Evolutionary conservation across 2,113 vertebrate genomes (phyloP).

Genomic region (Edolisoma coerulescens): DNA sequence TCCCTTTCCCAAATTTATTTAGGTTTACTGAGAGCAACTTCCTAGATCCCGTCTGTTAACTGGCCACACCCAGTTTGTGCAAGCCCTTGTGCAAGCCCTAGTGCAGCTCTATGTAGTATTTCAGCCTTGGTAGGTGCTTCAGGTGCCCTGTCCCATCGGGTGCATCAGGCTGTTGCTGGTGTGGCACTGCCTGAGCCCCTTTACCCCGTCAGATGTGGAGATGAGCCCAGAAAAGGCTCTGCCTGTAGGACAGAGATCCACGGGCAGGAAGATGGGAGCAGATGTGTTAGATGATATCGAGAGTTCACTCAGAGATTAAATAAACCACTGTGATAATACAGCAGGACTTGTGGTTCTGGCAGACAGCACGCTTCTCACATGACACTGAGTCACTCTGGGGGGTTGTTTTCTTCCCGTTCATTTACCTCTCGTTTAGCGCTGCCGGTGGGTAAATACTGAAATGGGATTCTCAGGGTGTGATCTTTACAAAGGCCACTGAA

Average conservation of each 20-base stretch:
- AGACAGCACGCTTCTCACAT: slow-evolving; percentile 12
- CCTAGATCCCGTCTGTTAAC: not conserved
- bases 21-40: not conserved
- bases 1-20: not conserved
- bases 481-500: not conserved
- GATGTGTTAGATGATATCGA: not conserved
- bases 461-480: not conserved
- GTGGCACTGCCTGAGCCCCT: not conserved
- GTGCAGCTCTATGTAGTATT: not conserved
- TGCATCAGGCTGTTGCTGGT: not conserved
- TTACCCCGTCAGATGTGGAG: not conserved
- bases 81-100: not conserved
- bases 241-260: not conserved
- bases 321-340: not conserved
- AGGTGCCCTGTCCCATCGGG: not conserved
- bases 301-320: slow-evolving; percentile 5
- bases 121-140: not conserved
- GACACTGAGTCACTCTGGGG: slow-evolving; percentile 3
- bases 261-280: not conserved
- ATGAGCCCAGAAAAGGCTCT: not conserved
- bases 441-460: not conserved
- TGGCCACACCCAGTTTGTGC: not conserved
- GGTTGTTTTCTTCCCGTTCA: not conserved
- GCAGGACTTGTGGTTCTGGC: not conserved
- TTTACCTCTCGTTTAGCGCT: not conserved